Base-by-base conservation (phyloP, 2,113 vertebrate species). In the Baryphthengus martii region DNA sequence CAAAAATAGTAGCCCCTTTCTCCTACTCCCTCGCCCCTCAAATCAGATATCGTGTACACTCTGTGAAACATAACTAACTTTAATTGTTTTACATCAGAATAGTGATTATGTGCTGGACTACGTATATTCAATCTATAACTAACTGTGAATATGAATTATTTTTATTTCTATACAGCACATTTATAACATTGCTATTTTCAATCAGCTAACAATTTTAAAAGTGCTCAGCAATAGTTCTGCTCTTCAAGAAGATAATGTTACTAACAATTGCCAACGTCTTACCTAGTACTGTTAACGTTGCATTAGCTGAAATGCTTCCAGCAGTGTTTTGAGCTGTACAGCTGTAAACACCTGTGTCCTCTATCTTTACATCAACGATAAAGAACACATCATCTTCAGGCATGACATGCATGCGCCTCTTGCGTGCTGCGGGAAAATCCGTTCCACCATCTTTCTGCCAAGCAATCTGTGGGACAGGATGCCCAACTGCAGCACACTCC, bases 391-490 rank as follows among this genome's bases (percentile, higher is more conserved):
- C 99, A 10, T 99, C 99, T 94, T 99, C 99, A 0, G 99, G 99
- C 99, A 99, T 99, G 24, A 99, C 99, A 2, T 99, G 99, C 99
- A 99, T 99, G 19, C 99, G 98, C 6, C 99, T 98, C 93, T 99
- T 99, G 7, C 99, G 98, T 0, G 99, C 99, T 0, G 99, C 99
- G 1, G 99, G 99, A 89, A 99, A 99, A 95, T 99, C 99, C 0
- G 98, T 99, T 82, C 99, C 99, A 11, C 99, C 99, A 7, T 99
- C 99, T 72, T 99, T 99, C 88, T 99, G 99, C 99, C 99, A 99
- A 75, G 99, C 99, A 23, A 99, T 99, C 97, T 99, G 99, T 3
- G 99, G 99, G 20, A 98, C 97, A 0, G 99, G 99, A 85, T 99
- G 99, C 1, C 99, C 99, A 24, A 98, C 95, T 0, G 99, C 99